Conservation (phyloP, 2,888 invertebrate genomes). For the Drosophila koepferae region DNA sequence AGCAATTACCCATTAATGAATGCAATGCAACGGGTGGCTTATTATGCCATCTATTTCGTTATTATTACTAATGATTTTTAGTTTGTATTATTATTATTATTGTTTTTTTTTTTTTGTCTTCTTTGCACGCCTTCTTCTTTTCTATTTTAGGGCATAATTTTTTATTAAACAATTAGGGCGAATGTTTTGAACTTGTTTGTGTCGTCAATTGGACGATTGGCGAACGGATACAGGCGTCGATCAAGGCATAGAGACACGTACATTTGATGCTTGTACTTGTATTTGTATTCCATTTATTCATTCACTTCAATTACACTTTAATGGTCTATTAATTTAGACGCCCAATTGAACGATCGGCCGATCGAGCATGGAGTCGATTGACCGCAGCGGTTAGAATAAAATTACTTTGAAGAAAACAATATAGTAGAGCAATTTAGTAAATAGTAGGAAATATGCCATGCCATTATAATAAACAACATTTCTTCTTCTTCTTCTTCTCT, state of each 20-base stretch:
- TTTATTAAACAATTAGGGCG: slow-evolving; percentile 65
- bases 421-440: not conserved
- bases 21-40: slow-evolving; percentile 24
- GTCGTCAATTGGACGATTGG: slow-evolving; percentile 41
- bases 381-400: not conserved
- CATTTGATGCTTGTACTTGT: not conserved
- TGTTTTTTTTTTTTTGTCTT: slow-evolving; percentile 11
- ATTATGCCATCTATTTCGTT: slow-evolving; percentile 24
- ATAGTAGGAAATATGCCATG: not conserved
- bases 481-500: not conserved
- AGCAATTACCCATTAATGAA: slow-evolving; percentile 36
- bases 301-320: slow-evolving; percentile 65
- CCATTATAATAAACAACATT: not conserved
- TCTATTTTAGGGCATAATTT: slow-evolving; percentile 64
- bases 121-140: slow-evolving; percentile 49
- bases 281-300: slow-evolving; percentile 47
- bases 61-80: slow-evolving; percentile 13
- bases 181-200: slow-evolving; percentile 37
- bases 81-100: not conserved
- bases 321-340: slow-evolving; percentile 56
- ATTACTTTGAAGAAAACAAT: not conserved
- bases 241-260: slow-evolving; percentile 6
- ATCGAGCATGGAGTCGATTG: slow-evolving; percentile 36
- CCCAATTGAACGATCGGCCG: slow-evolving; percentile 57
- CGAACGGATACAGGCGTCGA: slow-evolving; percentile 28